These are phyloP conservation scores for Antechinus flavipes DNA, from an alignment of 2,113 vertebrate species.

Conservation along the genomic window DNA sequence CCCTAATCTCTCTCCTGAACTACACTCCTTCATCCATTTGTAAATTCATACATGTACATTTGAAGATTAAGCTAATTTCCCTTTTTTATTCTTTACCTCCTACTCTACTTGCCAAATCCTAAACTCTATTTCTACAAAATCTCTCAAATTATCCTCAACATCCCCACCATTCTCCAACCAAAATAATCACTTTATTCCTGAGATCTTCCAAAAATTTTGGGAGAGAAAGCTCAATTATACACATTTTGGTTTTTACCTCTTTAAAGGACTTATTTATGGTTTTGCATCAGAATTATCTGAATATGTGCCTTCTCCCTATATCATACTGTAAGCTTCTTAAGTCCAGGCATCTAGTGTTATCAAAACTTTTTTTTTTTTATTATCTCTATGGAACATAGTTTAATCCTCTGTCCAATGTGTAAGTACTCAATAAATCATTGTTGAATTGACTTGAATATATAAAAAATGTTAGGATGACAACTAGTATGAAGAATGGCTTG, in stretches of 20 bases:
- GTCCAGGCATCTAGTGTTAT: not conserved
- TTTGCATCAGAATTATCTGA: not conserved
- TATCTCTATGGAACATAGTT: not conserved
- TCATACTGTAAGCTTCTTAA: not conserved
- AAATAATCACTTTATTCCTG: not conserved
- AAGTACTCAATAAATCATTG: not conserved
- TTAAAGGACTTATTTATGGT: not conserved
- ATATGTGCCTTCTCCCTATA: not conserved
- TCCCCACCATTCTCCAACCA: not conserved
- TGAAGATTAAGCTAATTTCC: not conserved
- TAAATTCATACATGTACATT: not conserved
- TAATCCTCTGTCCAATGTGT: not conserved
- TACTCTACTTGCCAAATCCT: not conserved
- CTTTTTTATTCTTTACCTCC: not conserved
- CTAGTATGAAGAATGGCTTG: not conserved
- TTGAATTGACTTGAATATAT: not conserved
- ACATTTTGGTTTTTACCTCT: not conserved
- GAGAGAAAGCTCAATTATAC: no score
- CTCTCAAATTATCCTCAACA: not conserved
- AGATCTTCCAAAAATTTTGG: not conserved
- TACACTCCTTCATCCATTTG: not conserved
- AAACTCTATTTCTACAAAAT: not conserved
- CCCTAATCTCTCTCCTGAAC: not conserved
- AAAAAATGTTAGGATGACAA: not conserved
- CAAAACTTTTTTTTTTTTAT: not conserved